Evolutionary conservation across 2,113 vertebrate genomes (phyloP), one percentile per base, ranked within the genome.

Genomic region (Aix galericulata): DNA sequence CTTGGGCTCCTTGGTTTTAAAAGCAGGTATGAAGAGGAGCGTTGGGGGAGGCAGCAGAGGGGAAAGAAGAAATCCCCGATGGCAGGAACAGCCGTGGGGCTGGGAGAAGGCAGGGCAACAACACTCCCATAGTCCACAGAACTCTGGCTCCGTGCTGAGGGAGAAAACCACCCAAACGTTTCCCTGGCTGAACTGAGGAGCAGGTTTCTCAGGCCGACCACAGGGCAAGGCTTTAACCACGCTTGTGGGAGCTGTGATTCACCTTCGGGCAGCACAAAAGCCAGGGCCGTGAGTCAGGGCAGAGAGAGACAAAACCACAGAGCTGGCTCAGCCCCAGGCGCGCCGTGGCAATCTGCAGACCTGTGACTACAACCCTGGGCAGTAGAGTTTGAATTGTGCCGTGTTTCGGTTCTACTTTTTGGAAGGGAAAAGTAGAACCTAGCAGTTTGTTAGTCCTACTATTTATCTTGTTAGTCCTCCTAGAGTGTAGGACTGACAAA

Each of bases 191-290:
- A 80, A 73, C 1, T 0, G 4, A 92, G 52, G 42, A 38, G 46
- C 62, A n/a, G 15, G 32, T 64, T 89, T 75, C 75, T 8, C 77
- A 29, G 66, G 42, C 66, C 87, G 74, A 82, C 82, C 82, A 53
- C 71, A 80, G 82, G 78, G 92, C 87, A 95, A 62, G 78, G 55
- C 89, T 77, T 71, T 7, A 58, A 73, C 40, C 76, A 67, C 7
- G 22, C 69, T 36, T 32, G 46, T 17, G 55, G 80, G 64, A 95
- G 89, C 69, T 4, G 1, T 71, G 86, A 91, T 67, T 91, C 91
- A 93, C 75, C 90, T 88, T 0, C 18, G 75, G 79, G 88, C 88
- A 93, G 63, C 82, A 56, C 52, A 46, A 34, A 87, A 79, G 62
- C 90, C 93, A 72, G 17, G 2, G 67, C 27, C 13, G 0, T 26